Base-by-base conservation (phyloP, 2,888 invertebrate species). In the Drosophila anceps region DNA sequence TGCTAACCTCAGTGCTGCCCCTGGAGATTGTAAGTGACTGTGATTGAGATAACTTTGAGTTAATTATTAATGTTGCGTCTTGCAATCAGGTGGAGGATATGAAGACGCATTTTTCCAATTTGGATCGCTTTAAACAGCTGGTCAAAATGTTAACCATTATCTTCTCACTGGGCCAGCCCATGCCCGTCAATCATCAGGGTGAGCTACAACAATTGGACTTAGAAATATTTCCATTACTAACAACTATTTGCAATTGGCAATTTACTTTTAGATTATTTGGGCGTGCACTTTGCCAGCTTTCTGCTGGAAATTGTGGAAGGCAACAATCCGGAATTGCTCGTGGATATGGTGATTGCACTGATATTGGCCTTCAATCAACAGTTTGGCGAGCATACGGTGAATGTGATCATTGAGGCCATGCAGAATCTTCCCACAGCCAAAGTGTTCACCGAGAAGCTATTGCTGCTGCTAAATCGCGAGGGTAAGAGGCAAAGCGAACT, bases 121-220 rank as follows among this genome's bases (percentile, higher is more conserved):
- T 96, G 88, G 95, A 96, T 83, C 96, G 97, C 83, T 94, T 98
- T 76, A 96, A 96, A 81, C 96, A 97, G 93, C 96, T 97, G 24
- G 96, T 97, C 2, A 94, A 97, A 72, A 94, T 98, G 79, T 93
- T 98, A 67, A 97, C 97, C 57, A 97, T 98, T 95, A 95, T 98
- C 55, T 96, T 98, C 92, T 98, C 97, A 61, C 96, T 97, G 95
- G 98, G 97, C 0, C 98, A 98, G 92, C 95, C 95, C 53, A 95
- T 98, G 94, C 98, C 98, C 3, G 95, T 97, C 61, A 96, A 97
- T 58, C 97, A 98, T 93, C 96, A 97, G 92, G 97, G 98, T 98
- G 48, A 13, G 78, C 50, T n/a, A n/a, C n/a, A n/a, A n/a, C n/a
- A n/a, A n/a, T 24, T 24, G 4, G n/a, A 7, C 1, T n/a, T 37